Percentiles rank a stretch among this genome's conserved stretches.
Evolutionary conservation across 2,888 invertebrate species (phyloP).

Genomic region (Ophonus ardosiacus): DNA sequence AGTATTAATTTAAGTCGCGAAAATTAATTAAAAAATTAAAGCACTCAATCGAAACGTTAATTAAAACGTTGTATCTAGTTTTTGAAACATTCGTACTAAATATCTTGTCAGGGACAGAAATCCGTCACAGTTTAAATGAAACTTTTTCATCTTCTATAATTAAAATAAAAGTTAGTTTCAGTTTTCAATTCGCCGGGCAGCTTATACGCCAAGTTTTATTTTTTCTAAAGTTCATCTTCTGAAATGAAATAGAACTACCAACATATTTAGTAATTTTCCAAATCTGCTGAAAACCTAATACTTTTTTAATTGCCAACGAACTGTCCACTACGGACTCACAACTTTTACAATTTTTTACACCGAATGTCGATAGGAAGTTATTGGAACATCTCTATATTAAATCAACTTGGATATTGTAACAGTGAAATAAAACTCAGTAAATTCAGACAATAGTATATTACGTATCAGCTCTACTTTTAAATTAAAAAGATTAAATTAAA

Average conservation of each 20-base stretch:
- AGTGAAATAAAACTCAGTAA: background rate
- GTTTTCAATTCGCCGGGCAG: conserved; percentile 55
- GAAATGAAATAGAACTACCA: conserved; percentile 19
- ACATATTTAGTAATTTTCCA: conserved; percentile 30
- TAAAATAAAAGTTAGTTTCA: conserved; percentile 60
- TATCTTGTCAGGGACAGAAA: conserved; percentile 57
- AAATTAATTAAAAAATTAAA: conserved; percentile 56
- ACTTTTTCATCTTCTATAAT: conserved; percentile 61
- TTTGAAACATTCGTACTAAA: conserved; percentile 51
- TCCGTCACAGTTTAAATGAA: conserved; percentile 52
- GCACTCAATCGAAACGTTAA: conserved; percentile 60
- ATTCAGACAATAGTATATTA: too few relatives aligned
- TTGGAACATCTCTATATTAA: conserved; percentile 10
- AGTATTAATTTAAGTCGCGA: conserved; percentile 46
- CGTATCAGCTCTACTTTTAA: too few relatives aligned
- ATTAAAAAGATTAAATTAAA: too few relatives aligned
- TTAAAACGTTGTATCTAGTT: conserved; percentile 53
- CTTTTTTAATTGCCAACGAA: conserved; percentile 24
- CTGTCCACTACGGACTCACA: background rate
- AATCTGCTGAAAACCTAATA: conserved; percentile 26
- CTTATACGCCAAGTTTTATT: conserved; percentile 49
- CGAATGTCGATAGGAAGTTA: conserved; percentile 6
- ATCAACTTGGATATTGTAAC: conserved; percentile 9
- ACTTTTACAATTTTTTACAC: background rate
- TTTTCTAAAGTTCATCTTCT: conserved; percentile 27